These are phyloP conservation scores for Drosophila melanogaster DNA, from an alignment of 1,140 invertebrate species.

Conservation along the genomic window Release_6_plus_ISO1_MT NT_033779.5:11636501-11637000, in stretches of 20 bases:
- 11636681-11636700: conserved; percentile 44
- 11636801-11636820: conserved; percentile 62
- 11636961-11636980: conserved; percentile 42
- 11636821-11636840: conserved; percentile 53
- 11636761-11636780: conserved; percentile 78
- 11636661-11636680: conserved; percentile 71
- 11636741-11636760: conserved; percentile 52
- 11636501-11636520: background rate
- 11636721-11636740: conserved; percentile 46
- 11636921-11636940: conserved; percentile 9
- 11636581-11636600: conserved; percentile 23
- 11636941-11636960: conserved; percentile 39
- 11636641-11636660: conserved; percentile 79
- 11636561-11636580: conserved; percentile 38
- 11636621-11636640: conserved; percentile 37
- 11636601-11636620: conserved; percentile 43
- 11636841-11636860: conserved; percentile 12
- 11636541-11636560: conserved; percentile 5
- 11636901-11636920: conserved; percentile 36
- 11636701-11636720: conserved; percentile 38
- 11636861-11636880: conserved; percentile 25
- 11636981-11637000: conserved; percentile 41
- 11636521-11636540: conserved; percentile 50
- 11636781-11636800: conserved; percentile 76
- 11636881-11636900: conserved; percentile 73